Conservation (phyloP, 2,888 invertebrate species). For the Tryphoninae sp. region DNA sequence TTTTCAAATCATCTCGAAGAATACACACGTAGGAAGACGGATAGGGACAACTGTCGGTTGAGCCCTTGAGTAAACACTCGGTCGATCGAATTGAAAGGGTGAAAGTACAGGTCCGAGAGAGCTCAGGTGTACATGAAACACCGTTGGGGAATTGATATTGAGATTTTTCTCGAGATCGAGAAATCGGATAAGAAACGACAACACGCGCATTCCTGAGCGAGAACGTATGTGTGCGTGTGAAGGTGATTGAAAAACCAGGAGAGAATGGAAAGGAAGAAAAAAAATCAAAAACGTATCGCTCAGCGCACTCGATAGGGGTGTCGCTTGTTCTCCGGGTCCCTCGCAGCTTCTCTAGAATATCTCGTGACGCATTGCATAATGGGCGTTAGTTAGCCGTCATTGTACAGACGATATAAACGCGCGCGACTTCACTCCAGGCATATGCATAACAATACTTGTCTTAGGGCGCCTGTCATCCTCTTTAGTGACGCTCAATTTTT, state of each 20-base stretch:
- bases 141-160: conserved; percentile 54
- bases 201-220: conserved; percentile 35
- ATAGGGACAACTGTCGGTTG: conserved; percentile 9
- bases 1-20: conserved; percentile 3
- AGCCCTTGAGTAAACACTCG: conserved; percentile 54
- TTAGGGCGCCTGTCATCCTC: conserved; percentile 70
- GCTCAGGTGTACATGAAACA: conserved; percentile 4
- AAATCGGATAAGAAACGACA: conserved; percentile 46
- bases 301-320: conserved; percentile 45
- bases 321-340: conserved; percentile 45
- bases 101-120: conserved; percentile 8
- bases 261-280: conserved; percentile 20
- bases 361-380: conserved; percentile 71
- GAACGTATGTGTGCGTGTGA: neutral
- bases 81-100: conserved; percentile 18
- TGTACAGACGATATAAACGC: conserved; percentile 71
- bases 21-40: neutral
- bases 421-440: conserved; percentile 62
- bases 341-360: conserved; percentile 35
- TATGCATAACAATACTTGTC: conserved; percentile 76
- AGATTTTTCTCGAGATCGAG: conserved; percentile 55
- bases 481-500: conserved; percentile 72
- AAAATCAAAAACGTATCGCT: conserved; percentile 62
- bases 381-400: conserved; percentile 77
- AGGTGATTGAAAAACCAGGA: conserved; percentile 24